These are phyloP conservation scores for Drosophila kambysellisi DNA, from an alignment of 2,888 invertebrate species.

Conservation along the genomic window DNA sequence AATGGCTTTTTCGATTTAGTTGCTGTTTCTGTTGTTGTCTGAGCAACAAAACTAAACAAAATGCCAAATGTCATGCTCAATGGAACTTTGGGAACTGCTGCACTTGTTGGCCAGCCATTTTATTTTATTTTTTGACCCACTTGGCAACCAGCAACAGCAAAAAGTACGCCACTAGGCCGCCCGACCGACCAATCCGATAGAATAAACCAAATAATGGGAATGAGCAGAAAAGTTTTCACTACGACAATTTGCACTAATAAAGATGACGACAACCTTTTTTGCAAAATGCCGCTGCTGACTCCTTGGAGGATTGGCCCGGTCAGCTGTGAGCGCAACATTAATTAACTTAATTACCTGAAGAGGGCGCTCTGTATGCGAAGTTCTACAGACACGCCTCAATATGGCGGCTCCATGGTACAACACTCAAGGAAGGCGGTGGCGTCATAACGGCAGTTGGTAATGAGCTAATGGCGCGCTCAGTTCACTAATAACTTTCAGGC, in stretches of 20 bases:
- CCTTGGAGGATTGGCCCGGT: conserved; percentile 33
- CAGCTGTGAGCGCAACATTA: conserved; percentile 28
- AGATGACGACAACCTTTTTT: conserved; percentile 50
- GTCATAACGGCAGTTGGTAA: conserved; percentile 47
- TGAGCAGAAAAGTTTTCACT: conserved; percentile 17
- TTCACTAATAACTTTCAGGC: conserved; percentile 39
- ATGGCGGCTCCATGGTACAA: conserved; percentile 2
- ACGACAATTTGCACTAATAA: conserved; percentile 30
- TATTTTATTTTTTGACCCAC: conserved; percentile 48
- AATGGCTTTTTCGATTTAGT: conserved; percentile 53
- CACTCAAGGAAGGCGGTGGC: conserved; percentile 41
- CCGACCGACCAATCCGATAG: not conserved
- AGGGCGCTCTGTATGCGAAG: conserved; percentile 18
- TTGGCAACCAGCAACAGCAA: conserved; percentile 45
- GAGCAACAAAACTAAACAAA: conserved; percentile 61
- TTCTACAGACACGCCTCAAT: conserved; percentile 43
- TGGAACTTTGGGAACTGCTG: conserved; percentile 54
- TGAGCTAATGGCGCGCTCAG: conserved; percentile 50
- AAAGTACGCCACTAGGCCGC: conserved; percentile 34
- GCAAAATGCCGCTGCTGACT: conserved; percentile 7
- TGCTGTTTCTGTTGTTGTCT: conserved; percentile 41
- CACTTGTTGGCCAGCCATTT: conserved; percentile 49
- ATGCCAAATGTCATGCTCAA: conserved; percentile 65
- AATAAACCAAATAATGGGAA: not conserved
- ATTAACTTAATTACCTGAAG: conserved; percentile 53